These are phyloP conservation scores for Spilosoma lubricipeda DNA, from an alignment of 2,888 invertebrate genomes.

Conservation along the genomic window DNA sequence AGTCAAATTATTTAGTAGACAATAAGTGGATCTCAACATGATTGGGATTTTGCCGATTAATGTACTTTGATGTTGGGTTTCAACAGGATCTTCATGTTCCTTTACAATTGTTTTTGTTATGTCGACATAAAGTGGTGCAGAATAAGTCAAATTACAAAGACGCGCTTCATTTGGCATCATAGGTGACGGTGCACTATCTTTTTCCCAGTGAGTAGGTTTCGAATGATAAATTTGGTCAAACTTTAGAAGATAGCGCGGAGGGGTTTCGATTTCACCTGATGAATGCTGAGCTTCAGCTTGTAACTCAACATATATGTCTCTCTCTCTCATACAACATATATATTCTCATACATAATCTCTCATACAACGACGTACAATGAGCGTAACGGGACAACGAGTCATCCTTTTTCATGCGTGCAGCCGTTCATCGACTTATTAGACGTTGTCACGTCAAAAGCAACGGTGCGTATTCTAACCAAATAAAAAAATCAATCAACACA, in stretches of 20 bases:
- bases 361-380: too few relatives aligned
- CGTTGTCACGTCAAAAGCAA: too few relatives aligned
- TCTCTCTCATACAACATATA: too few relatives aligned
- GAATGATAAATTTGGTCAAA: constrained; percentile 99
- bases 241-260: constrained; percentile 96
- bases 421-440: too few relatives aligned
- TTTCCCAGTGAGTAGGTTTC: constrained; percentile 99
- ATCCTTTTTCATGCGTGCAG: too few relatives aligned
- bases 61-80: constrained; percentile 91
- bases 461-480: too few relatives aligned
- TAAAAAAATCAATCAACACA: too few relatives aligned
- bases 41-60: constrained; percentile 98
- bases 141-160: constrained; percentile 98
- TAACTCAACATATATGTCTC: too few relatives aligned
- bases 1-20: constrained; percentile 96
- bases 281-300: constrained; percentile 99
- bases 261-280: constrained; percentile 96
- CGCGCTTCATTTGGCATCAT: constrained; percentile 99
- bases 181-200: constrained; percentile 99
- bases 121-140: constrained; percentile 99
- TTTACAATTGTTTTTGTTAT: constrained; percentile 98
- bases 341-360: too few relatives aligned
- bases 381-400: too few relatives aligned
- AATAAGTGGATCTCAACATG: constrained; percentile 99
- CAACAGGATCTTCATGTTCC: constrained; percentile 96